These are phyloP conservation scores for Macrotrachela quadricornifera DNA, from an alignment of 1,140 invertebrate genomes.

Conservation along the genomic window DNA sequence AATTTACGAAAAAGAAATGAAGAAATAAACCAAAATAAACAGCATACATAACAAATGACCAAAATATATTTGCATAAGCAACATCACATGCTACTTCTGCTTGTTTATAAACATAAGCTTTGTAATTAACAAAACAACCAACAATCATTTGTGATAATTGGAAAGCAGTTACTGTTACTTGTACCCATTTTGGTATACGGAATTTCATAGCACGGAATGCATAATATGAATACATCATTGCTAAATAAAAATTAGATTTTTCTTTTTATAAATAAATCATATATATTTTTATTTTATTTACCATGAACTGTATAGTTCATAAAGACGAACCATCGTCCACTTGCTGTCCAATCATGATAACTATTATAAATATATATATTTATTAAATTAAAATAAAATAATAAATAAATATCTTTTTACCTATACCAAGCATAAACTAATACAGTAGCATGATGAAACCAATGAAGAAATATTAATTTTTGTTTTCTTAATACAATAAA, in stretches of 20 bases:
- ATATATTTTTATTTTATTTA: too few relatives aligned
- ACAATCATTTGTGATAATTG: slow-evolving; percentile 86
- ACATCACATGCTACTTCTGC: slow-evolving; percentile 54
- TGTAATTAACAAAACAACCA: slow-evolving; percentile 68
- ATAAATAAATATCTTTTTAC: slow-evolving; percentile 26
- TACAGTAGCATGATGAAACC: slow-evolving; percentile 49
- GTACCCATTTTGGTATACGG: slow-evolving; percentile 54
- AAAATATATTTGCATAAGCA: slow-evolving; percentile 59
- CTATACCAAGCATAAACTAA: slow-evolving; percentile 73
- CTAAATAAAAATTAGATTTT: slow-evolving; percentile 15
- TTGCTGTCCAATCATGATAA: background rate
- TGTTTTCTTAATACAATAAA: slow-evolving; percentile 89
- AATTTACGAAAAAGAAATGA: slow-evolving; percentile 27
- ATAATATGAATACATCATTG: slow-evolving; percentile 93
- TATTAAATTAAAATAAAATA: too few relatives aligned
- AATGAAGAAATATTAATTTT: slow-evolving; percentile 88
- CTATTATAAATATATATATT: too few relatives aligned
- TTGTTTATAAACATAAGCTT: slow-evolving; percentile 40
- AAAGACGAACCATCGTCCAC: slow-evolving; percentile 73
- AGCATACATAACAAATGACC: slow-evolving; percentile 78
- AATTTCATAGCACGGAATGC: slow-evolving; percentile 66
- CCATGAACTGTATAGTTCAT: slow-evolving; percentile 90
- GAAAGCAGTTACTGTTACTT: slow-evolving; percentile 72
- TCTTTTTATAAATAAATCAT: too few relatives aligned
- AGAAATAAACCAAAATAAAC: slow-evolving; percentile 34